A percentile compares a stretch with the other conserved stretches of the same genome.
Conservation (phyloP, 2,113 vertebrate species). For the Epinephelus fuscoguttatus region DNA sequence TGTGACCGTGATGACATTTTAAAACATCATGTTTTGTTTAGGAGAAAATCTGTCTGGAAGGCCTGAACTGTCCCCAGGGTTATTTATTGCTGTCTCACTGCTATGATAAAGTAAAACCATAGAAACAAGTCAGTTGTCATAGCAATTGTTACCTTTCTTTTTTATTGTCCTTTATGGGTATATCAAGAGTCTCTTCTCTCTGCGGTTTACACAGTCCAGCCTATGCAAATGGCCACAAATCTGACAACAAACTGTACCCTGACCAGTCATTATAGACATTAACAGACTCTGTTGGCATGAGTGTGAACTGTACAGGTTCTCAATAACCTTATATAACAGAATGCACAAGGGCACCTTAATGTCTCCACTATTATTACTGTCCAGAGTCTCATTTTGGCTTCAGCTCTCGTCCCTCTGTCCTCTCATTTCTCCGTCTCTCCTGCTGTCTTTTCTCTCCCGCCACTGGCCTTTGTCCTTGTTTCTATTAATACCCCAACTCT, state of each 20-base stretch:
- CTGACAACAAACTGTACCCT: slow-evolving; percentile 29
- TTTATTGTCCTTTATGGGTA: slow-evolving; percentile 31
- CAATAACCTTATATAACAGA: slow-evolving; percentile 47
- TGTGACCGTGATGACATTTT: slow-evolving; percentile 12
- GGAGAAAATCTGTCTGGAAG: slow-evolving; percentile 23
- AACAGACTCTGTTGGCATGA: slow-evolving; percentile 24
- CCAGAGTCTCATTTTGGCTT: slow-evolving; percentile 59
- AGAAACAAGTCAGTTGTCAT: slow-evolving; percentile 38
- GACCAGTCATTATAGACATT: slow-evolving; percentile 41
- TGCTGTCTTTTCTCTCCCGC: slow-evolving; percentile 66
- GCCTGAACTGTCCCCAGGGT: slow-evolving; percentile 8
- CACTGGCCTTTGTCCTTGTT: slow-evolving; percentile 77
- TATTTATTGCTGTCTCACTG: slow-evolving; percentile 37
- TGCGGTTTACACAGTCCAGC: slow-evolving; percentile 13
- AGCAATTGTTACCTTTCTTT: slow-evolving; percentile 7
- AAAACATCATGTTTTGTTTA: slow-evolving; percentile 21
- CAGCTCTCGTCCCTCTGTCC: slow-evolving; percentile 48
- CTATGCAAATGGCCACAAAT: background rate
- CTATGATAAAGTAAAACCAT: slow-evolving; percentile 42
- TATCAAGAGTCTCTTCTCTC: slow-evolving; percentile 10
- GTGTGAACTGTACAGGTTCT: slow-evolving; percentile 40
- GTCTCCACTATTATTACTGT: slow-evolving; percentile 47
- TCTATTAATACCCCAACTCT: slow-evolving; percentile 69
- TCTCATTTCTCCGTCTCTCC: slow-evolving; percentile 60
- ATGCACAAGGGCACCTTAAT: slow-evolving; percentile 61